These are phyloP conservation scores for Euthynnus affinis DNA, from an alignment of 2,797 vertebrate genomes.

Conservation along the genomic window DNA sequence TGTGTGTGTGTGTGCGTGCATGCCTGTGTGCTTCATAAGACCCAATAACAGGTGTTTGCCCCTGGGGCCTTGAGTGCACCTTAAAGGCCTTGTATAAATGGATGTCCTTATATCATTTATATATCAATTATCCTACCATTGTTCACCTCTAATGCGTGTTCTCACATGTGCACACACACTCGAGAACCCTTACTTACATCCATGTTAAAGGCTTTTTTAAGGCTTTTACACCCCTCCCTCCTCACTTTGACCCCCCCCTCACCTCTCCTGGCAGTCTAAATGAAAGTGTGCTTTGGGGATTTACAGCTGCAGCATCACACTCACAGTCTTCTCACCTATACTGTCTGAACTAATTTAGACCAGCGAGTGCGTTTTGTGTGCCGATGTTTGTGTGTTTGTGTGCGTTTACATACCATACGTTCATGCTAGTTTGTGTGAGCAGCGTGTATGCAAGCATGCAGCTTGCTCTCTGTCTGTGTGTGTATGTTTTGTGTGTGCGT, in stretches of 20 bases:
- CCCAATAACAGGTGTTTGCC: slow-evolving; percentile 68
- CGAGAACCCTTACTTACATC: slow-evolving; percentile 42
- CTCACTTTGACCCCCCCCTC: slow-evolving; percentile 27
- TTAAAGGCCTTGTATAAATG: slow-evolving; percentile 20
- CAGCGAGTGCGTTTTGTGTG: slow-evolving; percentile 33
- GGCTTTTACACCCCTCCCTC: slow-evolving; percentile 11
- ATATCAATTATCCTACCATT: slow-evolving; percentile 29
- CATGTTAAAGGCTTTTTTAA: slow-evolving; percentile 34
- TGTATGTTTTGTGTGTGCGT: slow-evolving; percentile 65
- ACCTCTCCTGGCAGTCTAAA: slow-evolving; percentile 67
- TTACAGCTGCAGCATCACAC: slow-evolving; percentile 44
- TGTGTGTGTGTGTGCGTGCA: slow-evolving; percentile 11
- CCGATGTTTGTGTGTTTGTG: slow-evolving; percentile 4
- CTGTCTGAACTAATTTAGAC: slow-evolving; percentile 60
- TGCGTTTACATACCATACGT: slow-evolving; percentile 16
- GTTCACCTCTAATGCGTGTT: slow-evolving; percentile 32
- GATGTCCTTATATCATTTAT: slow-evolving; percentile 31
- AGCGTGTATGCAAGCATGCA: slow-evolving; percentile 8
- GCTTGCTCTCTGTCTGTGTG: slow-evolving; percentile 51
- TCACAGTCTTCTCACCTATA: slow-evolving; percentile 59
- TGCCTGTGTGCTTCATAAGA: slow-evolving; percentile 17
- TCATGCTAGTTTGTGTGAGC: slow-evolving; percentile 13
- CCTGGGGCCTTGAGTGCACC: slow-evolving; percentile 33
- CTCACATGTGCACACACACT: slow-evolving; percentile 45
- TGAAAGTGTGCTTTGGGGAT: slow-evolving; percentile 62